Base-by-base conservation (phyloP, 1,140 invertebrate genomes). In the Temnothorax curvispinosus region DNA sequence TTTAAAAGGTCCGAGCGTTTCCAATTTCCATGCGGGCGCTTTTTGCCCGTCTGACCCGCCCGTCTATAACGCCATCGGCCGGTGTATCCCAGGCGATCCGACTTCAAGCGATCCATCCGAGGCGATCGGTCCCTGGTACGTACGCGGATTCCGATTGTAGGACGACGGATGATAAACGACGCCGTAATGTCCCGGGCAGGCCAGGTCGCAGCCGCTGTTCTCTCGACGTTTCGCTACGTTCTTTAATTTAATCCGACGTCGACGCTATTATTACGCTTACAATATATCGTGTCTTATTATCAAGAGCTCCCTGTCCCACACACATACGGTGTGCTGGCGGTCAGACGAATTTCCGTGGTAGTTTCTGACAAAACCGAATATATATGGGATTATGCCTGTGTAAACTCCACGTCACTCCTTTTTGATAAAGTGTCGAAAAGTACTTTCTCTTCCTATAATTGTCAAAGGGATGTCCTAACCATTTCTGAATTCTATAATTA, bases 121-220 rank as follows among this genome's bases (percentile, higher is more conserved):
- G 11, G n/a, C 67, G 41, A 87, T 78, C 64, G 82, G 64, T 41
- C 32, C 32, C 32, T 44, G 56, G 64, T 86, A 67, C 62, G 75
- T 87, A 69, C 62, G 47, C 27, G 56, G 69, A 69, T 77, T 52
- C 72, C 58, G 32, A 54, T 18, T 54, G 27, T 52, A 38, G 50
- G n/a, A 41, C 54, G 58, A 32, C 69, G 32, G 58, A 88, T 87
- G 87, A 88, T 87, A 88, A 87, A 88, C 76, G 87, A 88, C 18
- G 52, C 54, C 64, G 78, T 89, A 88, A 85, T 87, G 87, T 81
- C 41, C 44, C n/a, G 8, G 35, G 38, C 87, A 84, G 69, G 38
- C 56, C 32, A 69, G 67, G 38, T 82, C 41, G 41, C 71, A n/a
- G 32, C 54, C 67, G 38, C 67, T 71, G 69, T 41, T 35, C 27